Conservation (phyloP, 2,113 vertebrate genomes). For the Dryoscopus gambensis region DNA sequence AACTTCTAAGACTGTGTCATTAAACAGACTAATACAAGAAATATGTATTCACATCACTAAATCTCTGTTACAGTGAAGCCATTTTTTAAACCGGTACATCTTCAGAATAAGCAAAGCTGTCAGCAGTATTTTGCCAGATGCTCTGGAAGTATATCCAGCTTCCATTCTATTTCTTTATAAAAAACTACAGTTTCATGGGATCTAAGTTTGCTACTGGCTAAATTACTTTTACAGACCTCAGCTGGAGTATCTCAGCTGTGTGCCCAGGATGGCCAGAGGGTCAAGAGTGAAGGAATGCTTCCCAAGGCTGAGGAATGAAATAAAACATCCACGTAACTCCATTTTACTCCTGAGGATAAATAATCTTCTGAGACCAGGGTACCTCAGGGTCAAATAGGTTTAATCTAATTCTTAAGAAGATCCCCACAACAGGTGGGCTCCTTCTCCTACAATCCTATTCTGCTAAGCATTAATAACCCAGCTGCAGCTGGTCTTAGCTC, state of each 20-base stretch:
- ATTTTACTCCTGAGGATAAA: neutral
- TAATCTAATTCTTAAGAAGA: neutral
- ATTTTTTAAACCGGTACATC: neutral
- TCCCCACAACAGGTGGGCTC: neutral
- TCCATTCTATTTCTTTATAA: neutral
- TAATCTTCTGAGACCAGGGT: neutral
- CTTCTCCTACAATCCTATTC: neutral
- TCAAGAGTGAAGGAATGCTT: neutral
- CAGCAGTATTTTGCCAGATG: neutral
- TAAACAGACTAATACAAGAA: neutral
- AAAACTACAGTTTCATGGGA: neutral
- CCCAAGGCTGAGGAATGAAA: neutral
- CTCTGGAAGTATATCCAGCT: neutral
- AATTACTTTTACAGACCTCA: neutral
- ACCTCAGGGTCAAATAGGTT: neutral
- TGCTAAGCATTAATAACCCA: neutral
- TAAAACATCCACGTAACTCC: neutral
- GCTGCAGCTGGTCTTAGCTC: neutral
- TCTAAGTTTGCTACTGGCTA: neutral
- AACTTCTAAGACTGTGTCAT: neutral
- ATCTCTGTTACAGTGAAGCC: neutral
- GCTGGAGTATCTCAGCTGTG: neutral
- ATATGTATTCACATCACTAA: neutral
- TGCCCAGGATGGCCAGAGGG: neutral
- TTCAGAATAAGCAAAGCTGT: conserved; percentile 5